Percentiles rank a stretch among this genome's conserved stretches.
Evolutionary conservation across 2,797 vertebrate genomes (phyloP).

Genomic region (Sebastiscus albofasciatus): DNA sequence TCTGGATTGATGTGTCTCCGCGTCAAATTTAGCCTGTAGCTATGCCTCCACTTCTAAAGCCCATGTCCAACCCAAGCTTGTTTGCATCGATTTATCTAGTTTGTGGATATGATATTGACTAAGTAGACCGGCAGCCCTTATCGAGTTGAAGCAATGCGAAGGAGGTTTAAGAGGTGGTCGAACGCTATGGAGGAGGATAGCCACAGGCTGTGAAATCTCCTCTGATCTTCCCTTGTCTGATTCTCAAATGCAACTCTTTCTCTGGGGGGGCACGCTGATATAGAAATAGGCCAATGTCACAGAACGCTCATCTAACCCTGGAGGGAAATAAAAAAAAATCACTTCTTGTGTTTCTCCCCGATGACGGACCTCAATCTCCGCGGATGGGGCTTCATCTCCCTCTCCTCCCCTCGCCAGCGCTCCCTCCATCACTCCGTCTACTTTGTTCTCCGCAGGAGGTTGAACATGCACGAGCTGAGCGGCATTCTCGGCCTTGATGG

Average conservation of each 20-base stretch:
- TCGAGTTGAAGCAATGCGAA: constrained; percentile 69
- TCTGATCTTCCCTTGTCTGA: constrained; percentile 86
- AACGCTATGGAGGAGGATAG: constrained; percentile 79
- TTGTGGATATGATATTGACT: constrained; percentile 81
- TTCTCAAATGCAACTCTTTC: constrained; percentile 83
- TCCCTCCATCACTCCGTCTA: constrained; percentile 55
- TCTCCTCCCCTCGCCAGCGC: constrained; percentile 31
- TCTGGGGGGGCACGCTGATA: constrained; percentile 75
- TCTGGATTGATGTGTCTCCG: constrained; percentile 69
- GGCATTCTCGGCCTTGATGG: constrained; percentile 47
- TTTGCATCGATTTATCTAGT: constrained; percentile 82
- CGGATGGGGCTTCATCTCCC: constrained; percentile 45
- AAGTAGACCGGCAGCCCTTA: constrained; percentile 72
- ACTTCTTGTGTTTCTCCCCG: constrained; percentile 65
- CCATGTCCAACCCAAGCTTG: constrained; percentile 71
- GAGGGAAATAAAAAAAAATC: constrained; percentile 67
- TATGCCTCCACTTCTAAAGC: constrained; percentile 70
- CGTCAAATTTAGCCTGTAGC: constrained; percentile 67
- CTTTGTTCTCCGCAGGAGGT: constrained; percentile 74
- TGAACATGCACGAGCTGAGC: constrained; percentile 63
- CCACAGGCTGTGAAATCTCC: constrained; percentile 83
- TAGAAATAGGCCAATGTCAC: constrained; percentile 86
- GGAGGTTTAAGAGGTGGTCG: constrained; percentile 80
- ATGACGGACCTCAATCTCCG: constrained; percentile 71
- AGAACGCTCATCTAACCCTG: constrained; percentile 78